Percentiles rank a stretch among this genome's conserved stretches.
Evolutionary conservation across 2,888 invertebrate species (phyloP).

Genomic region (Timema podura): DNA sequence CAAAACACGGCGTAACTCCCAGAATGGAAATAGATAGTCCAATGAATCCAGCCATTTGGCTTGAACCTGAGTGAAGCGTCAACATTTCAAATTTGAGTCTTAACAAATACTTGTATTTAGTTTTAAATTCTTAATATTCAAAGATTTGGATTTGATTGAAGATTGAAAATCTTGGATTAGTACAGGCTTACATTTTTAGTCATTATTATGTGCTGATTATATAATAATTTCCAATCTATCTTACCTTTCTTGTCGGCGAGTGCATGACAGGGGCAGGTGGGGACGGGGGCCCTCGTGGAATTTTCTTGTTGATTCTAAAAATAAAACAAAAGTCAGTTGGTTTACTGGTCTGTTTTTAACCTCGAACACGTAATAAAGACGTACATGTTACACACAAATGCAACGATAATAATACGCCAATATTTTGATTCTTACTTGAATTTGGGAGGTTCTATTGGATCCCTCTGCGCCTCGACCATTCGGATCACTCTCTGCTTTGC

Average conservation of each 20-base stretch:
- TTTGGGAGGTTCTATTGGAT: constrained; percentile 98
- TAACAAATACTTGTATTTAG: too few species aligned
- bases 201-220: too few species aligned
- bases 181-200: too few species aligned
- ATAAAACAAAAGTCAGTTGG: constrained; percentile 7
- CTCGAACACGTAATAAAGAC: background rate
- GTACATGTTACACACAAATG: constrained; percentile 18
- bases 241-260: constrained; percentile 89
- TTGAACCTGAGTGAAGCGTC: too few species aligned
- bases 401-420: background rate
- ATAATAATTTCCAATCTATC: background rate
- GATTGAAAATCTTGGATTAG: too few species aligned
- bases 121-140: too few species aligned
- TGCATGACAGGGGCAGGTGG: constrained; percentile 99
- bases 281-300: constrained; percentile 96
- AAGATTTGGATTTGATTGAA: too few species aligned
- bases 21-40: too few species aligned
- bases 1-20: too few species aligned
- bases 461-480: constrained; percentile 88
- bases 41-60: too few species aligned
- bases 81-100: too few species aligned
- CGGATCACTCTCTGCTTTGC: constrained; percentile 97
- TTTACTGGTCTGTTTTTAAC: background rate
- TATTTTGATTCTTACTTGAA: constrained; percentile 56
- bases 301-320: constrained; percentile 92